A percentile compares a stretch with the other conserved stretches of the same genome.
Conservation (phyloP, 2,797 vertebrate species). For the Lophotriccus pileatus region DNA sequence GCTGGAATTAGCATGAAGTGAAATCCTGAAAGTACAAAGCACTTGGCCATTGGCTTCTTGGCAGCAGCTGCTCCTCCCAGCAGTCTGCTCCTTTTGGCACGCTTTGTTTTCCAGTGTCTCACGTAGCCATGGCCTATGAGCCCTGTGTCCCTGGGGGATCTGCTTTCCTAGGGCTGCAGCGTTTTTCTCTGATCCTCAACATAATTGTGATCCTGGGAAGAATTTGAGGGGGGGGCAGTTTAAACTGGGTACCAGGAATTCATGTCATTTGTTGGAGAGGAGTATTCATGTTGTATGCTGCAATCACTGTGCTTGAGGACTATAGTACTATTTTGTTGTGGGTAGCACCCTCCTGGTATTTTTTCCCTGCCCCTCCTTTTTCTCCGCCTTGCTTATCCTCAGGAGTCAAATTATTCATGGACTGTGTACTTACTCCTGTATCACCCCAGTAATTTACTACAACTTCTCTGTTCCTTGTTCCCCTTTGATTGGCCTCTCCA, state of each 20-base stretch:
- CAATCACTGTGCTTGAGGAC: neutral
- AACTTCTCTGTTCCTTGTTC: conserved; percentile 49
- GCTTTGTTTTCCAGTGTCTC: neutral
- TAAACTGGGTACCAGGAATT: neutral
- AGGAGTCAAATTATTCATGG: conserved; percentile 69
- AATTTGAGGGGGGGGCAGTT: neutral
- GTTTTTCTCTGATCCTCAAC: neutral
- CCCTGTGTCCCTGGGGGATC: neutral
- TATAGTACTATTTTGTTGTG: neutral
- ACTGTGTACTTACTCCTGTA: conserved; percentile 74
- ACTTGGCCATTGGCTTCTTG: rapidly evolving
- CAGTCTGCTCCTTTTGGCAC: neutral
- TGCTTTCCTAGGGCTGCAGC: neutral
- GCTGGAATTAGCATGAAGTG: neutral
- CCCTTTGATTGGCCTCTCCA: conserved; percentile 71
- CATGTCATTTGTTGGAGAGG: neutral
- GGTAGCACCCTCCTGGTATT: neutral
- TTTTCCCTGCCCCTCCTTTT: conserved; percentile 54
- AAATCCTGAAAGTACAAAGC: neutral
- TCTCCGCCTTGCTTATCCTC: conserved; percentile 41
- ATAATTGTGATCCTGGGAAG: neutral
- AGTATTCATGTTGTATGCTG: neutral
- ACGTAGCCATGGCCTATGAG: rapidly evolving
- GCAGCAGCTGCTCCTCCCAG: neutral
- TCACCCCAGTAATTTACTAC: conserved; percentile 68